phyloP scores from a whole-genome alignment of 2,113 vertebrate genomes.

The Colistium nudipinnis region DNA sequence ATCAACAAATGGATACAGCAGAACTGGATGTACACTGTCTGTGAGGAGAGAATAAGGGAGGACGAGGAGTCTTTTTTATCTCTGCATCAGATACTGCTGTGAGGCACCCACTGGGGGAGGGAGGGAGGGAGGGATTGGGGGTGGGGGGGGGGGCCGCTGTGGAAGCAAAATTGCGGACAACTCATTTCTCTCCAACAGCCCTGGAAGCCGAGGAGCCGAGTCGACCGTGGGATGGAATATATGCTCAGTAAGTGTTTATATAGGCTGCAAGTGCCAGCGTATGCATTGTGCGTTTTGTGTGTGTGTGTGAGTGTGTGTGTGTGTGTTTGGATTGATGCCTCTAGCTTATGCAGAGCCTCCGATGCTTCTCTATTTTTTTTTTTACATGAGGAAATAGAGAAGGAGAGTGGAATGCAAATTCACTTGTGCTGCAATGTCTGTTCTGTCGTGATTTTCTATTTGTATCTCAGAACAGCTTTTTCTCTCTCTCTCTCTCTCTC shows the following conservation, averaged over 20 bases:
- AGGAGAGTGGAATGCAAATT: conserved; percentile 46
- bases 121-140: background rate
- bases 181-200: conserved; percentile 57
- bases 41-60: conserved; percentile 30
- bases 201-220: conserved; percentile 48
- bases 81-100: conserved; percentile 61
- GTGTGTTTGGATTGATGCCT: conserved; percentile 31
- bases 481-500: background rate
- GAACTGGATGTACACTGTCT: conserved; percentile 53
- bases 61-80: conserved; percentile 56
- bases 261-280: conserved; percentile 39
- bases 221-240: conserved; percentile 55
- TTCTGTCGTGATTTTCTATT: conserved; percentile 32
- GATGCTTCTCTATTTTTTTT: conserved; percentile 51
- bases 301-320: conserved; percentile 12
- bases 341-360: conserved; percentile 45
- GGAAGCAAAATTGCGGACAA: conserved; percentile 48
- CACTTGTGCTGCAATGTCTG: conserved; percentile 55
- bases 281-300: conserved; percentile 18
- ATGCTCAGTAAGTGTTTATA: conserved; percentile 66
- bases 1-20: conserved; percentile 71
- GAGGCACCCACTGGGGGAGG: conserved; percentile 52
- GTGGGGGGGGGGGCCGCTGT: too few species aligned
- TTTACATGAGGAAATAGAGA: conserved; percentile 47
- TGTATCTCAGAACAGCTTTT: conserved; percentile 26